Base-by-base conservation (phyloP, 2,797 vertebrate genomes). In the Holocentrus rufus region DNA sequence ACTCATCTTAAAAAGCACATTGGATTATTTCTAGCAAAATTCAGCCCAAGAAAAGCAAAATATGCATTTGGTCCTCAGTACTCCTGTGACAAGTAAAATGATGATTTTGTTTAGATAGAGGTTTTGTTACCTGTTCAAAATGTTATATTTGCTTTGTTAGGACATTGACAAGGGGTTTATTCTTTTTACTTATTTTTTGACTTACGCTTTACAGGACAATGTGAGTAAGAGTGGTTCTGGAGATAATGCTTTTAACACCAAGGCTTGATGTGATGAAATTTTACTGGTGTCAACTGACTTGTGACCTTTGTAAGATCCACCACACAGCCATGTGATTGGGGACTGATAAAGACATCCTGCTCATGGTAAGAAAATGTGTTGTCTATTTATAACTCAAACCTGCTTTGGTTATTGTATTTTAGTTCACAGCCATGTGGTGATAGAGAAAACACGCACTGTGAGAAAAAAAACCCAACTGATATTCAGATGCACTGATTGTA, bases 301-400 rank as follows among this genome's bases (percentile, higher is more conserved):
- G 65, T 90, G 88, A 92, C 90, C 89, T 93, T 93, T 92, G 7
- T 74, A 25, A 87, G 47, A 34, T 11, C 69, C 54, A 56, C 52
- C 39, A 54, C 52, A 20, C 25, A 7, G 3, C 23, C 62, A n/a
- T 67, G 20, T 62, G 0, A 44, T 62, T 69, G 5, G 54, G 25
- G 14, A 57, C n/a, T 39, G 55, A 46, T 36, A 50, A 49, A 64
- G 31, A 15, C 46, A 3, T 36, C 56, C 20, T 54, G 71, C 14
- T 7, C 9, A 39, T 39, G 7, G 36, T 10, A 39, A 39, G 36
- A 27, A 42, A 1, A 27, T 1, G 8, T 8, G 46, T 47, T 55
- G 74, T 59, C 53, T 74, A 59, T 58, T 44, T 42, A 65, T 58
- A 62, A 23, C 44, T 53, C 17, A 8, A 49, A 57, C 39, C 14